Conservation (phyloP, 2,797 vertebrate genomes). For the Molossus alvarezi region DNA sequence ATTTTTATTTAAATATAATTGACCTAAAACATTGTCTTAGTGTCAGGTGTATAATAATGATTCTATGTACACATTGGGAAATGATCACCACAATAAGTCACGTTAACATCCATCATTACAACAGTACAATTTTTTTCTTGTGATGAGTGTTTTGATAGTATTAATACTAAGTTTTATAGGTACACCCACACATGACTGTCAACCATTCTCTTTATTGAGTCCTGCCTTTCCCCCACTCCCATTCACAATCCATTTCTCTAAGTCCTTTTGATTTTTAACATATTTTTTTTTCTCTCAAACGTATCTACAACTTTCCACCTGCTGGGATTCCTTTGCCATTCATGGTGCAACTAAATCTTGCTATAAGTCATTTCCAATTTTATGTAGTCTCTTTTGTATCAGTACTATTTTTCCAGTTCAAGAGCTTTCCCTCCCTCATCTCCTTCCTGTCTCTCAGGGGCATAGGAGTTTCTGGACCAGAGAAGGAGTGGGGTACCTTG, state of each 20-base stretch:
- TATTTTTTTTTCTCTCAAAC: slow-evolving; percentile 44
- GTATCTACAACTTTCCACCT: not conserved
- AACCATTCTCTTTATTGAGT: not conserved
- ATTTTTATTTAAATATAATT: not conserved
- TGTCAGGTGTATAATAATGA: not conserved
- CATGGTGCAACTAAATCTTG: not conserved
- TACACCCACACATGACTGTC: not conserved
- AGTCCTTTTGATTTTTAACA: slow-evolving; percentile 12
- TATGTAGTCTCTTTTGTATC: slow-evolving; percentile 9
- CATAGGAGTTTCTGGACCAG: not conserved
- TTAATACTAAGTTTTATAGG: not conserved
- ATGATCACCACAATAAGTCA: not conserved
- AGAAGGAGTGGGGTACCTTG: not conserved
- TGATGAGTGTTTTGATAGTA: not conserved
- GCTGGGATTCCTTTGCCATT: not conserved
- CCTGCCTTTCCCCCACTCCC: not conserved
- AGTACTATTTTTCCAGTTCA: not conserved
- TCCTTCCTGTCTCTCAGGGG: not conserved
- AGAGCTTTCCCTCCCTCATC: rapidly evolving
- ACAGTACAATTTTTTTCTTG: not conserved
- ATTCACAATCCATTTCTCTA: not conserved
- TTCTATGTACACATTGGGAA: not conserved
- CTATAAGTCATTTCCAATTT: not conserved
- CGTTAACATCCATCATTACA: not conserved
- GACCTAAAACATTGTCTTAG: not conserved